Base-by-base conservation (phyloP, 2,797 vertebrate species). In the Xiphorhynchus erythropygius region DNA sequence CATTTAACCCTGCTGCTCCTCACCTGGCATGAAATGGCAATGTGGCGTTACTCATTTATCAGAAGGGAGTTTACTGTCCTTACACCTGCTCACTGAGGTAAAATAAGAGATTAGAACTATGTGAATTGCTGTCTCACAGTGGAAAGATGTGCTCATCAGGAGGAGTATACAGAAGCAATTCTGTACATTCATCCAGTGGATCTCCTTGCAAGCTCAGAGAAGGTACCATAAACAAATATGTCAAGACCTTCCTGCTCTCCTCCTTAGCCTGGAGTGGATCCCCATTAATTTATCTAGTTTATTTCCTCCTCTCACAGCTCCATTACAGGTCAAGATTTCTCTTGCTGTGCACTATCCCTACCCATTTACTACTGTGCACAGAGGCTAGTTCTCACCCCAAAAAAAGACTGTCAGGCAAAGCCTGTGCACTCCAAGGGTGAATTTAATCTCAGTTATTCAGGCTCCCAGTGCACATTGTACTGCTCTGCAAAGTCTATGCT, bases 151-250 rank as follows among this genome's bases (percentile, higher is more conserved):
- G n/a, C n/a, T 87, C 55, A 56, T 37, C 70, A 84, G n/a, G 25
- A 62, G 23, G 27, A 63, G 12, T 41, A 41, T 6, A 22, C 10
- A 46, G 55, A 67, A 52, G 28, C 23, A 60, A 24, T 46, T 63
- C 33, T 60, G 44, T 62, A 2, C 50, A 28, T 68, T 57, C 8
- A 33, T 71, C 19, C 67, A 50, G 33, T 39, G 27, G 70, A 84
- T 41, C 18, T 59, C 64, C 64, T 35, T 47, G 56, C 46, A 65
- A 41, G 64, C 28, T 80, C 25, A 19, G 44, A 71, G 21, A 50
- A 64, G 32, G 59, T 32, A 28, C 7, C 0, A 0, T 44, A 65
- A 73, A 65, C 3, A 64, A 27, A 15, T 24, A 28, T 0, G 4
- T 22, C 4, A 10, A 60, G 27, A 10, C 10, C 25, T 65, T 80